Evolutionary conservation across 2,888 invertebrate species (phyloP).

Genomic region (Amphipoea oculea): DNA sequence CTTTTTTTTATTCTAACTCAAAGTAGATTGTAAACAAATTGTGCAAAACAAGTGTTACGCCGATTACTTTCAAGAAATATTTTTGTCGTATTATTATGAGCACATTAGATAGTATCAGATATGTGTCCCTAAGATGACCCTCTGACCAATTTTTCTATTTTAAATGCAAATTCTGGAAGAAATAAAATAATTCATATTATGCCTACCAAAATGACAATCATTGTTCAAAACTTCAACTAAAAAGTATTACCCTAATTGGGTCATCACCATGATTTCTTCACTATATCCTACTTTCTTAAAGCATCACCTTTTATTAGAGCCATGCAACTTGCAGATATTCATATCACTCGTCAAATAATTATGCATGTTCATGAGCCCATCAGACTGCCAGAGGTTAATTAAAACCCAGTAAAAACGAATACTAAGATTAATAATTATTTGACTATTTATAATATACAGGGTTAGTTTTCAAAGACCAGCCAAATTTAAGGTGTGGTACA

Average conservation of each 20-base stretch:
- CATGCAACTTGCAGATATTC: neutral
- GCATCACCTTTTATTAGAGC: neutral
- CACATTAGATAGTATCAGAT: neutral
- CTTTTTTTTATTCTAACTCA: neutral
- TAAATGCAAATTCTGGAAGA: neutral
- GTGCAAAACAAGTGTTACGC: conserved; percentile 14
- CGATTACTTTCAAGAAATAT: conserved; percentile 2
- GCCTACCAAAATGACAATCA: conserved; percentile 7
- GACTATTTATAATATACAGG: too few relatives aligned
- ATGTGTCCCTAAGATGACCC: neutral
- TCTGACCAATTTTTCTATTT: too few relatives aligned
- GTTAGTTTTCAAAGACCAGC: too few relatives aligned
- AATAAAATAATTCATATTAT: neutral
- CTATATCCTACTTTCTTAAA: neutral
- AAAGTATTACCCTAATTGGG: conserved; percentile 7
- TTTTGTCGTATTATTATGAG: neutral
- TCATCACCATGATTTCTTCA: conserved; percentile 18
- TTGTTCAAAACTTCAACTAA: neutral
- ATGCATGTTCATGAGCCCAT: neutral
- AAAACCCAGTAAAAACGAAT: neutral
- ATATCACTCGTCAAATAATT: neutral
- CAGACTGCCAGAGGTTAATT: neutral
- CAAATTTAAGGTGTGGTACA: too few relatives aligned
- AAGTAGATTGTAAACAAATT: neutral
- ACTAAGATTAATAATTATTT: neutral